Evolutionary conservation across 2,888 invertebrate genomes (phyloP).

Genomic region (Crepidodera aurea): DNA sequence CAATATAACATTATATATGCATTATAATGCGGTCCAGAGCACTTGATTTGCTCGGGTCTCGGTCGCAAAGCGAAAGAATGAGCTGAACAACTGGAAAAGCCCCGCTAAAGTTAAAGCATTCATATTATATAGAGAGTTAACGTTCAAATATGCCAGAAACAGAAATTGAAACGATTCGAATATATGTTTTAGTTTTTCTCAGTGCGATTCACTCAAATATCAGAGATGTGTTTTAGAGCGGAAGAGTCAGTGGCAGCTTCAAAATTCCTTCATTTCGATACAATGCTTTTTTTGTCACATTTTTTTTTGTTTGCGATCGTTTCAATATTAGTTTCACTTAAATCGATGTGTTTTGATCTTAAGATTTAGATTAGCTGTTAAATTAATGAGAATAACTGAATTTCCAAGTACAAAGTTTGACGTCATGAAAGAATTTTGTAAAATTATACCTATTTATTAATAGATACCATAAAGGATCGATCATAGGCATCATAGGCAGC

Average conservation of each 20-base stretch:
- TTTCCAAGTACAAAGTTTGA: no score
- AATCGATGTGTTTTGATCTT: no score
- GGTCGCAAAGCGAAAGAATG: constrained; percentile 50
- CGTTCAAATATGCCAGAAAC: constrained; percentile 63
- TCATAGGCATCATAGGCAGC: no score
- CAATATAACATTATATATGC: constrained; percentile 63
- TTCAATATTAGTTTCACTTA: no score
- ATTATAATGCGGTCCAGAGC: constrained; percentile 60
- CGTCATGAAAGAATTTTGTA: no score
- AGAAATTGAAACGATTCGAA: constrained; percentile 63
- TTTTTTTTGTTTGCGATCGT: no score
- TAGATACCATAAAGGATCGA: no score
- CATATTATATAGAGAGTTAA: constrained; percentile 62
- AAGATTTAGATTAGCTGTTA: no score
- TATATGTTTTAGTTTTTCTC: constrained; percentile 61
- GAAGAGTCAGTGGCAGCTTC: constrained; percentile 17
- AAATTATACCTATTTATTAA: no score
- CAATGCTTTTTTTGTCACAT: not conserved
- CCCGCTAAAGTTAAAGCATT: constrained; percentile 61
- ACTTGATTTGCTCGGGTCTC: constrained; percentile 46
- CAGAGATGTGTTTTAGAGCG: constrained; percentile 44
- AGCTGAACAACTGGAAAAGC: constrained; percentile 56
- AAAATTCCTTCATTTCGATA: not conserved
- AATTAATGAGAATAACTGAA: no score
- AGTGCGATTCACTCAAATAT: constrained; percentile 46